These are phyloP conservation scores for Phoxinus phoxinus DNA, from an alignment of 2,113 vertebrate genomes.

Conservation along the genomic window DNA sequence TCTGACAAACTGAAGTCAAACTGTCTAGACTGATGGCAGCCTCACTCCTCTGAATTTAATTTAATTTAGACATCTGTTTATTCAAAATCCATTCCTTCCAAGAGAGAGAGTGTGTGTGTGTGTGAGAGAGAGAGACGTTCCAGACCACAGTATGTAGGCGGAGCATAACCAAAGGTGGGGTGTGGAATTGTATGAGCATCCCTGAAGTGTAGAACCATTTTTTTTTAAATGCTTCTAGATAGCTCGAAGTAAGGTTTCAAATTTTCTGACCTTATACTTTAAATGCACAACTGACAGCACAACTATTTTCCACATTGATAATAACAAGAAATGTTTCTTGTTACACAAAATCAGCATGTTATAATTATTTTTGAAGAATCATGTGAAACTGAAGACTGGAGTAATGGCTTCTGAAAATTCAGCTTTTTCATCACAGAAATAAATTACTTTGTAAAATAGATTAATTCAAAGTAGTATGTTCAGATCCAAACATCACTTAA, in stretches of 20 bases:
- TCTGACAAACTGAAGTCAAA: slow-evolving; percentile 76
- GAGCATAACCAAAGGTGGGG: background rate
- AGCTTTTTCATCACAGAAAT: background rate
- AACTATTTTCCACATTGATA: background rate
- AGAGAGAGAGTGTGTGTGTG: background rate
- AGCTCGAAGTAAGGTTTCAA: background rate
- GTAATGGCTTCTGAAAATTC: background rate
- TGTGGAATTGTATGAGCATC: background rate
- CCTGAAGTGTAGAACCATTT: background rate
- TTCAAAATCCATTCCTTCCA: slow-evolving; percentile 44
- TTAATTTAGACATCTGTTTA: slow-evolving; percentile 77
- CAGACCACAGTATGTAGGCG: background rate
- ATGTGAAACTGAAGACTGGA: background rate
- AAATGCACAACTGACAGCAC: too few relatives aligned
- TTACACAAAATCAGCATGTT: background rate
- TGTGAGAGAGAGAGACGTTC: background rate
- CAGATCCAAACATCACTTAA: too few relatives aligned
- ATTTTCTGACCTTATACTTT: too few relatives aligned
- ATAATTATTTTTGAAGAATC: background rate
- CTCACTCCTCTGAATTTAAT: slow-evolving; percentile 76
- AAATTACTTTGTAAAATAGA: background rate
- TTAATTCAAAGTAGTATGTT: background rate
- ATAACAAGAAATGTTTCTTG: background rate
- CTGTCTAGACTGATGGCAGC: slow-evolving; percentile 66
- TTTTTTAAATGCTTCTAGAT: background rate